Percentiles rank a stretch among this genome's conserved stretches.
Conservation (phyloP, 1,140 invertebrate species). For the Pollicipes pollicipes region DNA sequence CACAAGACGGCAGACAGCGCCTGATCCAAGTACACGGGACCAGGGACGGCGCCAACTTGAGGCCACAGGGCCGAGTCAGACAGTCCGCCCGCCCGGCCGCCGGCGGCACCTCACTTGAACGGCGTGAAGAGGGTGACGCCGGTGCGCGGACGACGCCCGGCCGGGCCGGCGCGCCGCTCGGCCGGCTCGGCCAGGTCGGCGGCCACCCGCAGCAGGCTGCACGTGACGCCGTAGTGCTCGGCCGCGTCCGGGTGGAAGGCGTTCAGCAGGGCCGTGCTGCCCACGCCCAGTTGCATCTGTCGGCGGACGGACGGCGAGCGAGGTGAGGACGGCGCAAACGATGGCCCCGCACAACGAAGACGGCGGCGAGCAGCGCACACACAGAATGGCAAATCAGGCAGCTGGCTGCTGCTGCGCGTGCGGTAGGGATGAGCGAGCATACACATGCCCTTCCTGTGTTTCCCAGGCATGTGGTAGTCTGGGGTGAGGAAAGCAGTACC, state of each 20-base stretch:
- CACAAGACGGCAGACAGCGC: neutral
- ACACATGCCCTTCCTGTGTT: too few relatives aligned
- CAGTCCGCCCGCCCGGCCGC: neutral
- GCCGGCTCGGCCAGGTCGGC: neutral
- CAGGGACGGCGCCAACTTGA: neutral
- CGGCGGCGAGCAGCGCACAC: too few relatives aligned
- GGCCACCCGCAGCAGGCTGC: constrained; percentile 44
- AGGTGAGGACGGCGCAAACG: too few relatives aligned
- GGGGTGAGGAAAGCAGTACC: too few relatives aligned
- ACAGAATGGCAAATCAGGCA: too few relatives aligned
- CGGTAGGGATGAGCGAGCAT: too few relatives aligned
- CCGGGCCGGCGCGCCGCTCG: neutral
- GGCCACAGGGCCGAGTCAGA: neutral
- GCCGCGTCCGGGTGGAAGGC: constrained; percentile 60
- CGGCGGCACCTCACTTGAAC: neutral
- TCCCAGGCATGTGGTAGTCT: too few relatives aligned
- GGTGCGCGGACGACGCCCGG: neutral
- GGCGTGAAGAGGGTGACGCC: neutral
- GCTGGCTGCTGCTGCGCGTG: too few relatives aligned
- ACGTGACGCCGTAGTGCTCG: constrained; percentile 51
- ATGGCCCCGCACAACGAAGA: too few relatives aligned
- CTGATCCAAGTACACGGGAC: neutral
- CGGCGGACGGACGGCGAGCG: too few relatives aligned
- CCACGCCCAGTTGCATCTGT: constrained; percentile 45
- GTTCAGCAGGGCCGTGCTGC: constrained; percentile 45